phyloP scores from a whole-genome alignment of 92 coral and sea anemone species.

The Epizoanthus ramosus region DNA sequence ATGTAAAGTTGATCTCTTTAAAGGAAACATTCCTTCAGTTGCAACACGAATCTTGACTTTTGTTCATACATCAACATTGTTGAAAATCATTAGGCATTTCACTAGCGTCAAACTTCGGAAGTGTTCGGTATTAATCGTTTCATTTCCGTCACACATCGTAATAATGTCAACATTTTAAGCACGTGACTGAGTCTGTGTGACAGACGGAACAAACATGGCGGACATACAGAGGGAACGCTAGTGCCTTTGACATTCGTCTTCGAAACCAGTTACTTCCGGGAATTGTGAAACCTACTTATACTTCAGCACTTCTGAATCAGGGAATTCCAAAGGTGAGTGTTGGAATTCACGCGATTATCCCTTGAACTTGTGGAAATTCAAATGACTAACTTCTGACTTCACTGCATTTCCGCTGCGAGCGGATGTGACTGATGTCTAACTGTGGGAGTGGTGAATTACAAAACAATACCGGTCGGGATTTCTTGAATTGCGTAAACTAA shows the following conservation, averaged over 20 bases:
- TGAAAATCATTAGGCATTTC: too few species aligned
- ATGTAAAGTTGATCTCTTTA: too few species aligned
- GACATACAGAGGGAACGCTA: background rate
- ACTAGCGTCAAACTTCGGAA: too few species aligned
- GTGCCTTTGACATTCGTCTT: background rate
- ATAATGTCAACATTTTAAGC: background rate
- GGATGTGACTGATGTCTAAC: background rate
- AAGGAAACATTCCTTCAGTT: too few species aligned
- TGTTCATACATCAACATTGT: too few species aligned
- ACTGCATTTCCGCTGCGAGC: background rate
- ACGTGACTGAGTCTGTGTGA: too few species aligned
- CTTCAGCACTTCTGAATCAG: background rate
- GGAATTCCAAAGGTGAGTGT: background rate
- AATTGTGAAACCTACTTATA: background rate
- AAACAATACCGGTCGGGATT: background rate
- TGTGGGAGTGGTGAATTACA: conserved; percentile 44
- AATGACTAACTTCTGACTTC: background rate
- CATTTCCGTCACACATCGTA: conserved; percentile 7
- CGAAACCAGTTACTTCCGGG: background rate
- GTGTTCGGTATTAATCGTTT: too few species aligned
- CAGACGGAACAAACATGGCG: conserved; percentile 6
- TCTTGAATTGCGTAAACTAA: conserved; percentile 25
- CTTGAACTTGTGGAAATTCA: background rate
- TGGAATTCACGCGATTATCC: background rate
- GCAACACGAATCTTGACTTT: too few species aligned